phyloP scores from a whole-genome alignment of 92 coral and sea anemone species.

The Epizoanthus illoricatus region DNA sequence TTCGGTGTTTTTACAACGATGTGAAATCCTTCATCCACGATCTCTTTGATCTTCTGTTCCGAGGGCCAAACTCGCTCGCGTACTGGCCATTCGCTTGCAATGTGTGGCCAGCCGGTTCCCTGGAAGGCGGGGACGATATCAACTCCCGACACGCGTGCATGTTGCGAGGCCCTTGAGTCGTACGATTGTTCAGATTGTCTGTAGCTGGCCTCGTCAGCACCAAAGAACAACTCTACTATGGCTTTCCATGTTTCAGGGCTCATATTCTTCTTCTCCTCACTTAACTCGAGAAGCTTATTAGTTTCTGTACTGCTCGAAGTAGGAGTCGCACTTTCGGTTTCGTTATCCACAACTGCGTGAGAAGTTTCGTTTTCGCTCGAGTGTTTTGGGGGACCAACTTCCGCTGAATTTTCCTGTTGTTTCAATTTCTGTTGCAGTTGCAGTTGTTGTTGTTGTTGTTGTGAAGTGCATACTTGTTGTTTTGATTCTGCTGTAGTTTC shows the following conservation, averaged over 20 bases:
- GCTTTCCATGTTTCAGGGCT: background rate
- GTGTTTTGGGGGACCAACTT: background rate
- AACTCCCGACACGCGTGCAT: conserved; percentile 38
- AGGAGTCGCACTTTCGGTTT: background rate
- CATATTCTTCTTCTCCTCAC: background rate
- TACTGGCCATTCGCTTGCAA: conserved; percentile 61
- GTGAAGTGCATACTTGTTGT: background rate
- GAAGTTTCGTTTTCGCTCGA: conserved; percentile 2
- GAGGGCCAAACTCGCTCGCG: conserved; percentile 78
- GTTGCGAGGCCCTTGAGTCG: conserved; percentile 24
- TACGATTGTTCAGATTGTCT: background rate
- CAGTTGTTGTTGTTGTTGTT: background rate
- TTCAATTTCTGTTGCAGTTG: background rate
- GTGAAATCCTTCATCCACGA: conserved; percentile 66
- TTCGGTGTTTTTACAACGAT: conserved; percentile 65
- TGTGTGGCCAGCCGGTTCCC: conserved; percentile 67
- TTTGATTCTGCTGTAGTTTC: background rate
- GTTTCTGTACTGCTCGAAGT: background rate
- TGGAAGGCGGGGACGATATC: conserved; percentile 77
- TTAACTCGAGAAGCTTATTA: no score
- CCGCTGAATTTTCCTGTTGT: background rate
- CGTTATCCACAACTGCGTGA: background rate
- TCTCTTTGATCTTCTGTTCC: conserved; percentile 39
- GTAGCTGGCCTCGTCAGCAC: background rate
- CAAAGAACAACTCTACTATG: background rate